These are phyloP conservation scores for Elephas maximus DNA, from an alignment of 2,113 vertebrate species.

Conservation along the genomic window DNA sequence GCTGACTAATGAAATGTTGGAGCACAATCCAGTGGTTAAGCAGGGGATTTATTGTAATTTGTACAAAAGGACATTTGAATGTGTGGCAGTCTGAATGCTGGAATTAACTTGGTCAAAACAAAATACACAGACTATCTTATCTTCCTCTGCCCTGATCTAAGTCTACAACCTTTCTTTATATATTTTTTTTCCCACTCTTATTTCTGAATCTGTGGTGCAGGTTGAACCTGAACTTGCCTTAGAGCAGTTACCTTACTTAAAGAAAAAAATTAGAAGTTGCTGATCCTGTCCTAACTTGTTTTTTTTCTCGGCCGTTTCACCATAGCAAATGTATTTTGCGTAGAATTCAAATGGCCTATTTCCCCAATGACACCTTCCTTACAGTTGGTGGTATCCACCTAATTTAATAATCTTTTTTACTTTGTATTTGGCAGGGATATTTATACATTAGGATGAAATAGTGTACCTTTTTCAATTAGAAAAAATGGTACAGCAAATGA, in stretches of 20 bases:
- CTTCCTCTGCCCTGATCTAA: not conserved
- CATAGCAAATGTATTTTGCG: not conserved
- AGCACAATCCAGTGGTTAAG: not conserved
- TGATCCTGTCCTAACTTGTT: not conserved
- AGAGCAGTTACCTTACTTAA: not conserved
- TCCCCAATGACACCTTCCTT: not conserved
- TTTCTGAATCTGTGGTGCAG: not conserved
- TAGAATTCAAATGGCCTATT: not conserved
- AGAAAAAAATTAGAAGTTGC: not conserved
- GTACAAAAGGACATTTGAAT: not conserved
- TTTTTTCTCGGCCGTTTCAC: not conserved
- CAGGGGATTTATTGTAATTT: not conserved
- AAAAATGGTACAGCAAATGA: not conserved
- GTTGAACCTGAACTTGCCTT: not conserved
- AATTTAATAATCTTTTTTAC: conserved; percentile 3
- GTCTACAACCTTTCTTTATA: not conserved
- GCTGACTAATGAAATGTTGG: not conserved
- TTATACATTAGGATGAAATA: conserved; percentile 15
- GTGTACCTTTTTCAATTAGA: not conserved
- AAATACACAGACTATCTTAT: fast-evolving
- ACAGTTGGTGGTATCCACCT: not conserved
- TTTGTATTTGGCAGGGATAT: not conserved
- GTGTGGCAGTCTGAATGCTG: not conserved
- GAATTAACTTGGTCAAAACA: not conserved
- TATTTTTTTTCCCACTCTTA: not conserved